These are phyloP conservation scores for Prionace glauca DNA, from an alignment of 2,797 vertebrate genomes.

Conservation along the genomic window DNA sequence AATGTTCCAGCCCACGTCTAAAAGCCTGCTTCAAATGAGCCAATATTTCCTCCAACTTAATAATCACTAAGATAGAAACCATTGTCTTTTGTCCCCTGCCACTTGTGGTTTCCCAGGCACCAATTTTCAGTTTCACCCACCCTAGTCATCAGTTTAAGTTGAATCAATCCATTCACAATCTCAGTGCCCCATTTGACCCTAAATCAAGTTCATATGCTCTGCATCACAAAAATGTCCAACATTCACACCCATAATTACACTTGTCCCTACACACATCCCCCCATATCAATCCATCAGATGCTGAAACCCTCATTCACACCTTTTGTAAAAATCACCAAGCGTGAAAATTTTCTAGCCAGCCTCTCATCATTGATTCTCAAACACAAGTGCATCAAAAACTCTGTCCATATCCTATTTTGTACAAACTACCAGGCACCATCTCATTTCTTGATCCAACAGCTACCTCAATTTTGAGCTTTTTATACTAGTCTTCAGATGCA, in stretches of 20 bases:
- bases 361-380: not conserved
- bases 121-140: no score
- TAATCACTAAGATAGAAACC: no score
- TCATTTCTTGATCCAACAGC: no score
- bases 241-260: not conserved
- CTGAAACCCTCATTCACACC: not conserved
- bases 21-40: not conserved
- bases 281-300: not conserved
- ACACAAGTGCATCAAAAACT: not conserved
- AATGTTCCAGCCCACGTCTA: not conserved
- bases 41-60: not conserved
- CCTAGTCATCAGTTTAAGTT: not conserved
- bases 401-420: not conserved
- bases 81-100: no score
- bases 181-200: not conserved
- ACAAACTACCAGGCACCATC: not conserved
- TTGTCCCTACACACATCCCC: not conserved
- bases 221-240: not conserved
- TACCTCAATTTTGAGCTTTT: no score
- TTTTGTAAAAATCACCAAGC: not conserved
- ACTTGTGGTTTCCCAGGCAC: no score
- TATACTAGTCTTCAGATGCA: no score
- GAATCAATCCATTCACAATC: not conserved
- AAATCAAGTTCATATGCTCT: not conserved
- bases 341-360: not conserved